A percentile compares a stretch with the other conserved stretches of the same genome.
phyloP scores from a whole-genome alignment of 2,113 vertebrate species.

The Chloebia gouldiae region DNA sequence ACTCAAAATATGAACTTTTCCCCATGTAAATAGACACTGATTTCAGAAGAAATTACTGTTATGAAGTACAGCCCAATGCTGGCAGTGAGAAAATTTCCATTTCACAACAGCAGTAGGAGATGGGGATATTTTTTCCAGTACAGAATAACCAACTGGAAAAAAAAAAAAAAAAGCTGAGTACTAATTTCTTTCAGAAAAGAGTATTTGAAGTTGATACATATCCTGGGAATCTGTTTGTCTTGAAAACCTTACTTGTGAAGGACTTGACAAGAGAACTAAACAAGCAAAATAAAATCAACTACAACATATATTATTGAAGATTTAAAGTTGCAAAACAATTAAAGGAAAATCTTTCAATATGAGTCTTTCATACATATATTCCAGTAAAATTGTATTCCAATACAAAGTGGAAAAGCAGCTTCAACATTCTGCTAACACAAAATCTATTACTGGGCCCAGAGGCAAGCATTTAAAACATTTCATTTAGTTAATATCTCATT shows the following conservation, averaged over 20 bases:
- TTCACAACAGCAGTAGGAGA: constrained; percentile 8
- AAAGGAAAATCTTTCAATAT: not conserved
- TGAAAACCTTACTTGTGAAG: not conserved
- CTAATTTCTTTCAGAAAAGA: not conserved
- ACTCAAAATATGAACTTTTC: not conserved
- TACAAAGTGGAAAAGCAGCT: not conserved
- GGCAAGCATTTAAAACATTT: not conserved
- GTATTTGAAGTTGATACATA: not conserved
- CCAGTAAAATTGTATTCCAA: not conserved
- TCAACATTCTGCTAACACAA: not conserved
- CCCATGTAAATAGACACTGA: not conserved
- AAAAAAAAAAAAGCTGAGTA: not conserved
- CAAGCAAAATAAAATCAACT: not conserved
- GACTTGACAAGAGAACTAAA: not conserved
- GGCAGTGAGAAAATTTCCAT: constrained; percentile 2
- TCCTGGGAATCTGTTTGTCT: not conserved
- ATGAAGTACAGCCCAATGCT: not conserved
- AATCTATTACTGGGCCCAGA: not conserved
- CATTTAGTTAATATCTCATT: not conserved
- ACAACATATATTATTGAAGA: not conserved
- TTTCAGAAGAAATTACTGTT: constrained; percentile 3
- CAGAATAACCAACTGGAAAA: not conserved
- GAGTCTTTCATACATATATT: not conserved
- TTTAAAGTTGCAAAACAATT: not conserved
- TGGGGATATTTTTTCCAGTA: constrained; percentile 14